phyloP scores from a whole-genome alignment of 2,797 vertebrate species.

The Leptatherina wallacei region DNA sequence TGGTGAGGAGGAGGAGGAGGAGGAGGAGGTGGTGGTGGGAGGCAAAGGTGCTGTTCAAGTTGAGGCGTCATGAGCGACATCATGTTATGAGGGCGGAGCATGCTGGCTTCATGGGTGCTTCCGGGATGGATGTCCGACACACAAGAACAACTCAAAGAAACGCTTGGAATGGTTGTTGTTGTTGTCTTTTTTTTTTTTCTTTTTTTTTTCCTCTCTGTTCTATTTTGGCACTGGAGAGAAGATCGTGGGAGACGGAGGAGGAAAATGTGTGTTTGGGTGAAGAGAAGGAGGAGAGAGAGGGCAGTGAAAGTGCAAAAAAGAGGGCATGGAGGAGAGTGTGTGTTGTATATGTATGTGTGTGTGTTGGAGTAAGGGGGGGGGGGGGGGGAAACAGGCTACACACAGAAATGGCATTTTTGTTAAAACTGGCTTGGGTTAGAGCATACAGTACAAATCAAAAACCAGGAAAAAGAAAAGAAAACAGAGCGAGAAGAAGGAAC shows the following conservation, averaged over 20 bases:
- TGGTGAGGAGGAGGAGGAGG: constrained; percentile 72
- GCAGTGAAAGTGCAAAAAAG: constrained; percentile 86
- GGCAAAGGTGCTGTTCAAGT: constrained; percentile 80
- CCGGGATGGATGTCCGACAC: constrained; percentile 87
- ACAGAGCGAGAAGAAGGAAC: constrained; percentile 70
- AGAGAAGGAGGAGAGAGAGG: constrained; percentile 67
- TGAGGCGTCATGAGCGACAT: constrained; percentile 88
- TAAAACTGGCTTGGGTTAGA: constrained; percentile 86
- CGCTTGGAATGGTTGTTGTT: constrained; percentile 82
- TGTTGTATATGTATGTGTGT: constrained; percentile 45
- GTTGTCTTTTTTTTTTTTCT: constrained; percentile 20
- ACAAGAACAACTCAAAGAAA: constrained; percentile 86
- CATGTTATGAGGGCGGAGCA: constrained; percentile 88
- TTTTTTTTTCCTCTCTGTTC: constrained; percentile 70
- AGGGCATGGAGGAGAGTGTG: constrained; percentile 67
- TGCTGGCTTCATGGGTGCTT: constrained; percentile 88
- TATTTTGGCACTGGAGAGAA: constrained; percentile 87
- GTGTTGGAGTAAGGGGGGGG: constrained; percentile 41
- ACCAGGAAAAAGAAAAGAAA: constrained; percentile 67
- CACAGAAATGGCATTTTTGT: constrained; percentile 87
- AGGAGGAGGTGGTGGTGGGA: constrained; percentile 71
- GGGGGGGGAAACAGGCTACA: constrained; percentile 85
- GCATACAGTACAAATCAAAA: constrained; percentile 83
- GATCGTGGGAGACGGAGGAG: constrained; percentile 77
- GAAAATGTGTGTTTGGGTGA: constrained; percentile 69